phyloP scores from a whole-genome alignment of 2,113 vertebrate species.

The Halcyon malimbica region DNA sequence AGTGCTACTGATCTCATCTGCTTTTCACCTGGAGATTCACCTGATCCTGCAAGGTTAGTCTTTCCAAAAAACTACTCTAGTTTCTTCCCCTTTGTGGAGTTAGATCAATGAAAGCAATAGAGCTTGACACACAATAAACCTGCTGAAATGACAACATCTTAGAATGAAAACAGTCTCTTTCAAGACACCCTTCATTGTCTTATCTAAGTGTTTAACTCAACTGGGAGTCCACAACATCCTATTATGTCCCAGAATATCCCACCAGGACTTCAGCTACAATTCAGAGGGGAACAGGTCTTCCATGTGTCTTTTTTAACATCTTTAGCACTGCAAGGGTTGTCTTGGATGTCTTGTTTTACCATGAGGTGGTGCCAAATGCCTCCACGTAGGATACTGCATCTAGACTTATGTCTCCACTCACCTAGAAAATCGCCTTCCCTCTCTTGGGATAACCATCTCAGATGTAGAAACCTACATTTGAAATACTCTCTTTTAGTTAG shows the following conservation, averaged over 20 bases:
- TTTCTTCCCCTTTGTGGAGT: background rate
- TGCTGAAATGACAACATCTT: background rate
- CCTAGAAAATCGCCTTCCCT: background rate
- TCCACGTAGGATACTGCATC: background rate
- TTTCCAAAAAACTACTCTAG: background rate
- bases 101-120: background rate
- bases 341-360: background rate
- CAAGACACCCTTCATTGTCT: background rate
- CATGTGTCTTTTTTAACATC: background rate
- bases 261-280: background rate
- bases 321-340: background rate
- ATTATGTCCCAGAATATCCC: background rate
- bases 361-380: background rate
- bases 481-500: background rate
- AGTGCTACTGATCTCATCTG: background rate
- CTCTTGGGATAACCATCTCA: background rate
- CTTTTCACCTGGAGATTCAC: background rate
- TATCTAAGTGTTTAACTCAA: background rate
- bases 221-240: background rate
- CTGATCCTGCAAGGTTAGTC: background rate
- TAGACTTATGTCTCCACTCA: background rate
- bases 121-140: background rate
- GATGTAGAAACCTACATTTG: background rate
- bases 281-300: background rate
- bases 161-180: background rate